These are phyloP conservation scores for Brenthis hecate DNA, from an alignment of 2,888 invertebrate genomes.

Conservation along the genomic window DNA sequence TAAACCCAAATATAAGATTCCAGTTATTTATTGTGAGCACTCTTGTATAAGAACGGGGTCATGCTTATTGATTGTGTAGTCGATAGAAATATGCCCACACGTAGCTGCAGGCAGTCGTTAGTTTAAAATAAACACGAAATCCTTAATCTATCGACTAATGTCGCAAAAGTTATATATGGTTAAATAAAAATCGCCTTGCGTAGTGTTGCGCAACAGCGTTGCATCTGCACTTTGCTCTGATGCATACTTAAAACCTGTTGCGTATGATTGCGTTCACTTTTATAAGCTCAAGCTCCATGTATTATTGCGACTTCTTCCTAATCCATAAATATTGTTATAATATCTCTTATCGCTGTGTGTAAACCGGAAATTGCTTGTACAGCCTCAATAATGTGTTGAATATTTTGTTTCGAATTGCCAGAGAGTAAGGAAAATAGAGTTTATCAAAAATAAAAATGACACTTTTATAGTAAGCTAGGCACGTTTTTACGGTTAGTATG, in stretches of 20 bases:
- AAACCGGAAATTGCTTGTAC: slow-evolving; percentile 14
- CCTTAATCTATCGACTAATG: slow-evolving; percentile 17
- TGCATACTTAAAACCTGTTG: slow-evolving; percentile 64
- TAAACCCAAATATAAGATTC: too few species aligned
- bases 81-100: too few species aligned
- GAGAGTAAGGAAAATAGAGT: too few species aligned
- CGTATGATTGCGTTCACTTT: slow-evolving; percentile 43
- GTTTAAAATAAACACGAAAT: background rate
- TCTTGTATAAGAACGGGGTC: too few species aligned
- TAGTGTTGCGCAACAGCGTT: slow-evolving; percentile 54
- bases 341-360: slow-evolving; percentile 22
- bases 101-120: too few species aligned
- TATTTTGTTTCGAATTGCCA: too few species aligned
- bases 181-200: slow-evolving; percentile 42
- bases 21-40: too few species aligned
- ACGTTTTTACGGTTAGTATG: too few species aligned
- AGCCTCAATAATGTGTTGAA: background rate
- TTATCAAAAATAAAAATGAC: too few species aligned
- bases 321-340: slow-evolving; percentile 29
- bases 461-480: too few species aligned
- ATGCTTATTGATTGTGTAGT: too few species aligned
- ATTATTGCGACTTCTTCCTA: slow-evolving; percentile 32
- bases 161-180: slow-evolving; percentile 29
- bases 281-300: slow-evolving; percentile 20
- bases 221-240: slow-evolving; percentile 52